These are phyloP conservation scores for Onychostoma macrolepis DNA, from an alignment of 2,113 vertebrate genomes.

Conservation along the genomic window DNA sequence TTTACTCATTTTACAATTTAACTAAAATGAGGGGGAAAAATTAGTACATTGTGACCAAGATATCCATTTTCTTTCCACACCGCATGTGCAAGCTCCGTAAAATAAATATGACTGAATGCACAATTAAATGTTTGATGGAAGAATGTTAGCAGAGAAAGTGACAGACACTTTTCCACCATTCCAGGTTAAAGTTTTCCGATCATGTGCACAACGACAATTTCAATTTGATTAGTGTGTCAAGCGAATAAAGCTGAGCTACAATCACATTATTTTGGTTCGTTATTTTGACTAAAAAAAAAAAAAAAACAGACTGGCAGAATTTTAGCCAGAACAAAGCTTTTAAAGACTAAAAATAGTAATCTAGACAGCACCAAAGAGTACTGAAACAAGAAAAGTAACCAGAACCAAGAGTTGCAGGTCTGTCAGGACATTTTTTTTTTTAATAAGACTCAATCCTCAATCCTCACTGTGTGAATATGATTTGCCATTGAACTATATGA, in stretches of 20 bases:
- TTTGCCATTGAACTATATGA: slow-evolving; percentile 56
- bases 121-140: no score
- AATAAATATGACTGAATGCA: no score
- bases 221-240: background rate
- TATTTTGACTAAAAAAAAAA: background rate
- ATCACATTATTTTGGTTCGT: background rate
- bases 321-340: background rate
- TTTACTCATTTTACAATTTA: no score
- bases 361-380: background rate
- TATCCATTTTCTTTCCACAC: no score
- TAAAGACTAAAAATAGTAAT: background rate
- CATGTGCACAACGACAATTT: background rate
- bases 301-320: background rate
- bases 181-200: background rate
- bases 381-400: background rate
- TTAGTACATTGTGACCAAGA: no score
- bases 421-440: slow-evolving; percentile 54
- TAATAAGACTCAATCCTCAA: slow-evolving; percentile 44
- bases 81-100: no score
- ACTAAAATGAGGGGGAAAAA: no score
- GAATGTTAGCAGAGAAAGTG: no score
- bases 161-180: background rate
- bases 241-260: background rate
- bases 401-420: slow-evolving; percentile 58
- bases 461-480: slow-evolving; percentile 41